Evolutionary conservation across 2,797 vertebrate genomes (phyloP).

Genomic region (Triplophysa yarkandensis): DNA sequence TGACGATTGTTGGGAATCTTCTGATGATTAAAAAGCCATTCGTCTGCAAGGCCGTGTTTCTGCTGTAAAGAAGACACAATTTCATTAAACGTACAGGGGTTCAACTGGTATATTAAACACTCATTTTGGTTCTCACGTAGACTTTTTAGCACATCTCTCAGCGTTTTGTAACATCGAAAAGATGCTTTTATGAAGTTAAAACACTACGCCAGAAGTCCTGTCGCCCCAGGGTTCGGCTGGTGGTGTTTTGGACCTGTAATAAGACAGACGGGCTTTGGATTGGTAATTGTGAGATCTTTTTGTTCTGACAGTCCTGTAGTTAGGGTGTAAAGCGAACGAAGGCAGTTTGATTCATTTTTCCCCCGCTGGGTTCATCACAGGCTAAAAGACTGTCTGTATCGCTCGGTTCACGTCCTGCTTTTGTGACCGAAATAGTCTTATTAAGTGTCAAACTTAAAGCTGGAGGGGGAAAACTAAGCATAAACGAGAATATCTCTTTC

Average conservation of each 20-base stretch:
- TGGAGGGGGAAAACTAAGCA: conserved; percentile 7
- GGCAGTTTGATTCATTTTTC: conserved; percentile 51
- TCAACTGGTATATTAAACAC: conserved; percentile 22
- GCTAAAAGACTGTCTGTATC: conserved; percentile 51
- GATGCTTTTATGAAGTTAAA: conserved; percentile 44
- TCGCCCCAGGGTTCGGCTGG: conserved; percentile 58
- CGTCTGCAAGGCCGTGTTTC: conserved; percentile 17
- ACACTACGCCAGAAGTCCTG: conserved; percentile 53
- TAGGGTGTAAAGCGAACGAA: conserved; percentile 29
- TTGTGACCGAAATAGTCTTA: conserved; percentile 43
- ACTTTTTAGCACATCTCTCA: conserved; percentile 7
- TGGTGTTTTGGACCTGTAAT: conserved; percentile 60
- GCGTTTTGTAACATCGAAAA: conserved; percentile 33
- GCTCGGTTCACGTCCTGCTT: conserved; percentile 30
- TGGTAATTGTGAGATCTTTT: conserved; percentile 65
- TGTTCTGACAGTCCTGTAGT: conserved; percentile 62
- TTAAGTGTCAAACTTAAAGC: conserved; percentile 47
- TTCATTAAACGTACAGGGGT: conserved; percentile 28
- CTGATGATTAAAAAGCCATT: conserved; percentile 34
- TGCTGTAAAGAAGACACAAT: conserved; percentile 13
- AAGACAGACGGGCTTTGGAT: conserved; percentile 62
- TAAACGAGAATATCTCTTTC: background rate
- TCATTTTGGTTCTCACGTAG: conserved; percentile 40
- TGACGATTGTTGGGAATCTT: conserved; percentile 25
- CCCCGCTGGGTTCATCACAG: conserved; percentile 39